Evolutionary conservation across 2,113 vertebrate species (phyloP), one percentile per base, ranked within the genome.

Genomic region (Phalacrocorax carbo): DNA sequence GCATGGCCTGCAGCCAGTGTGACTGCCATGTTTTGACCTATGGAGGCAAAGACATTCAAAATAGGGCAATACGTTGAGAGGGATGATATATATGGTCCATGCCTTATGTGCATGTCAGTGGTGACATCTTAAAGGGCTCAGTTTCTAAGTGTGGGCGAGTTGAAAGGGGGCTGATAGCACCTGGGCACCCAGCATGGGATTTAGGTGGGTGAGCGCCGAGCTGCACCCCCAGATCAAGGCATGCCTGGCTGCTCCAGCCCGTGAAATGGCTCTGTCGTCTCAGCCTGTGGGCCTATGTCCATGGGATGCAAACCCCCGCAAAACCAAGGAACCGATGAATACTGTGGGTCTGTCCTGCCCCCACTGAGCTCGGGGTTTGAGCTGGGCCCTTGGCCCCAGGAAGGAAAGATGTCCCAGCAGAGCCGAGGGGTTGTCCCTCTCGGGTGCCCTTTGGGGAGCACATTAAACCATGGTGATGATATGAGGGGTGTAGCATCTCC

Each of bases 251-350:
- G 49, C 20, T 64, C 27, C 26, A 36, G 42, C 22, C 51, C 1
- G 1, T 14, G 57, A 21, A 22, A 14, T 32, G 34, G 32, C 32
- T 58, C 32, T 14, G 57, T 58, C 3, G 12, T 58, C 57, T 58
- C 20, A 30, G 40, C 30, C 51, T 1, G 0, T 15, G 26, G 72
- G 61, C 13, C 40, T 13, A 0, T 2, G 5, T 27, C 36, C 10
- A 9, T 36, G 72, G 44, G 38, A n/a, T 46, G 38, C 0, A 4
- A 46, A 57, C 16, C 5, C 9, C 38, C 2, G 1, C 2, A 2
- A 76, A 57, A 51, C 15, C 40, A 55, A 26, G 78, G 54, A 78
- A 22, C 25, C 1, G 7, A 9, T 36, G 55, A 62, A 40, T 18
- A 20, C 54, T 1, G 1, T 36, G 76, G 21, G 22, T 69, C 77